Evolutionary conservation across 2,797 vertebrate species (phyloP).

Genomic region (Pseudochromis fuscus): DNA sequence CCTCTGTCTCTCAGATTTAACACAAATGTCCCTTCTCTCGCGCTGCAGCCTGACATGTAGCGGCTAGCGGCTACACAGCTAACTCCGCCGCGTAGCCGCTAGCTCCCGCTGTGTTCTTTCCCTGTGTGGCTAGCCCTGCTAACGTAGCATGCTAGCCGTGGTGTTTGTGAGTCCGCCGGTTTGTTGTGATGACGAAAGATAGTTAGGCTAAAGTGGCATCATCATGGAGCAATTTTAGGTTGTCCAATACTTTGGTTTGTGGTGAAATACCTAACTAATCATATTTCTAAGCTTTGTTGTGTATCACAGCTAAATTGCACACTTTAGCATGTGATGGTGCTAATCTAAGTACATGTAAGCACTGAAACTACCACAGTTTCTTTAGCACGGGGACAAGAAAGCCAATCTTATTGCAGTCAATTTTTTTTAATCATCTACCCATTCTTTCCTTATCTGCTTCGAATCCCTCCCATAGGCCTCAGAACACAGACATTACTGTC

Average conservation of each 20-base stretch:
- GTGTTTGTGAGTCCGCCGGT: no score
- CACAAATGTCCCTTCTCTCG: no score
- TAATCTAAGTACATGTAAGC: neutral
- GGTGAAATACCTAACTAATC: neutral
- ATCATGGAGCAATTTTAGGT: no score
- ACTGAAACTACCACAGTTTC: neutral
- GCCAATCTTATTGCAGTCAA: constrained; percentile 2
- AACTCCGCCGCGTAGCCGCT: no score
- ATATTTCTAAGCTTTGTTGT: neutral
- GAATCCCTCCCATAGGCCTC: constrained; percentile 43
- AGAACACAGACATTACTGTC: constrained; percentile 36
- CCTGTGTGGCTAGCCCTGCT: no score
- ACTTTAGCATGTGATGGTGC: neutral
- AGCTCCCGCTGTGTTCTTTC: no score
- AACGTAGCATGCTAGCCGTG: no score
- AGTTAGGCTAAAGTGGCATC: neutral
- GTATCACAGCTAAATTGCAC: neutral
- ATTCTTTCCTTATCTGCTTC: constrained; percentile 44
- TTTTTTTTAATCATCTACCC: constrained; percentile 4
- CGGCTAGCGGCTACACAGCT: no score
- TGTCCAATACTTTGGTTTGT: neutral
- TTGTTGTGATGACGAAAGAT: no score
- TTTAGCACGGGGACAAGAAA: neutral
- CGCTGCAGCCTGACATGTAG: no score
- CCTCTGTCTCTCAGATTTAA: no score